Evolutionary conservation across 1,140 invertebrate species (phyloP).

Genomic region (Meloidogyne floridensis): DNA sequence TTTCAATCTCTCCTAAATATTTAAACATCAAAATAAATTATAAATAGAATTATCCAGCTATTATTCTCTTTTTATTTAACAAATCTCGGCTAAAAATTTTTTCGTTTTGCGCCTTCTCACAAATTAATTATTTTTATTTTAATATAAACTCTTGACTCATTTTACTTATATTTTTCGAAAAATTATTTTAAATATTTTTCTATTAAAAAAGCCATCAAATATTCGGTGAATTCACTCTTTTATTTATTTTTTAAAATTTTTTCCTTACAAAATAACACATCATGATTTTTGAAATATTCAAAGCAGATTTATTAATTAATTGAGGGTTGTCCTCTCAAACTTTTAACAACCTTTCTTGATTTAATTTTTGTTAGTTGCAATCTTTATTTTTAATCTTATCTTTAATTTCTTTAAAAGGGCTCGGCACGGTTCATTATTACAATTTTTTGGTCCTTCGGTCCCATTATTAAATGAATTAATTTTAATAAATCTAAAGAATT

Average conservation of each 20-base stretch:
- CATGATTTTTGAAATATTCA: no score
- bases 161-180: background rate
- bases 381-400: no score
- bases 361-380: no score
- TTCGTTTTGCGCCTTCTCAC: slow-evolving; percentile 11
- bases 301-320: no score
- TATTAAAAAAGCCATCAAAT: background rate
- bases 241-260: background rate
- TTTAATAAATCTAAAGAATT: no score
- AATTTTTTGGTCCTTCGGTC: no score
- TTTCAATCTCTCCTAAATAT: background rate
- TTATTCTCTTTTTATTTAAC: background rate
- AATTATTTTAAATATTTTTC: background rate
- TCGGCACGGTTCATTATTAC: no score
- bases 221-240: background rate
- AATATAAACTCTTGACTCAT: background rate
- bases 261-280: no score
- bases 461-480: no score
- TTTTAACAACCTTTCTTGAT: no score
- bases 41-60: background rate
- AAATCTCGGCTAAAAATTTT: background rate
- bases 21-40: background rate
- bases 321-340: no score
- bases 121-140: background rate
- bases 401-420: no score